Evolutionary conservation across 2,888 invertebrate genomes (phyloP), one percentile per base, ranked within the genome.

Genomic region (Mimas tiliae): DNA sequence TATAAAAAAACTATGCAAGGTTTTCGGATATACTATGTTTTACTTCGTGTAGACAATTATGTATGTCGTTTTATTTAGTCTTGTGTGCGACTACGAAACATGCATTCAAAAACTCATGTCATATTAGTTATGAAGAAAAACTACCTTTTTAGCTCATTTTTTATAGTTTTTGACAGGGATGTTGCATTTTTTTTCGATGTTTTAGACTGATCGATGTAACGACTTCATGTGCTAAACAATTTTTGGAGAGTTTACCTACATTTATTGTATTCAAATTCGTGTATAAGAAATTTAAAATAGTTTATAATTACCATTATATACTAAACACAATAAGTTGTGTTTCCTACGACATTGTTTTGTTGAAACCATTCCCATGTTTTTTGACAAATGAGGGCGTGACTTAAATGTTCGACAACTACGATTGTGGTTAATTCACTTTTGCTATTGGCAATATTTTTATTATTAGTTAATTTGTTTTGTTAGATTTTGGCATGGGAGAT

Each of bases 171-270:
- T 42, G 70, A 85, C 85, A 84, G 87, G 87, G 83, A 84, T 71
- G 71, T 71, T 84, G 89, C 89, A 89, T 89, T 89, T 87, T 73
- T n/a, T 81, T 85, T 85, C 77, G 77, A 81, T 81, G 79, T 77
- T 84, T 80, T 79, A 81, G 88, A 89, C 88, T 90, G 87, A 74
- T 69, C 58, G 6, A 77, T 77, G 74, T 70, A 80, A 75, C 76
- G 87, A 89, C 88, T 89, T 77, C 38, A 78, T 84, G 90, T 89
- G 90, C 90, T 90, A 89, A 90, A 58, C n/a, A 42, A 86, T 67
- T 86, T 86, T 88, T 83, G 79, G 80, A 82, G 74, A 70, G 71
- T 85, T 81, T 83, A 79, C 77, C 64, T 66, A 66, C 64, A 21
- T 45, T 3, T 27, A 55, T 55, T 65, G 63, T 68, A 69, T 65